Evolutionary conservation across 2,797 vertebrate genomes (phyloP).

Genomic region (Sebastes minor): DNA sequence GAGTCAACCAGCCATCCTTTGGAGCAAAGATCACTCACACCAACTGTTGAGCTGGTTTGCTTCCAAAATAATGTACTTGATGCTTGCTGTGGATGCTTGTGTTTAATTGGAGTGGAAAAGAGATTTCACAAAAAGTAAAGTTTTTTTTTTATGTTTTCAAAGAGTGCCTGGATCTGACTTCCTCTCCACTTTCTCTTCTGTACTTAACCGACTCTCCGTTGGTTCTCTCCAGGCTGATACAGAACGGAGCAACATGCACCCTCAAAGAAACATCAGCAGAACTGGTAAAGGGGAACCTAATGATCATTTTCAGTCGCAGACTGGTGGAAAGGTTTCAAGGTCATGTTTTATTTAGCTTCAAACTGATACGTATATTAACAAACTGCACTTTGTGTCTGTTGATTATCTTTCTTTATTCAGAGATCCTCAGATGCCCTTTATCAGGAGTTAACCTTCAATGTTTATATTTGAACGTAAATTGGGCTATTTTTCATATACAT

Average conservation of each 20-base stretch:
- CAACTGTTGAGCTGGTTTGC: conserved; percentile 1
- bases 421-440: background rate
- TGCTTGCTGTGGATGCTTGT: background rate
- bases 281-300: conserved; percentile 1
- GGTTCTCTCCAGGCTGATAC: background rate
- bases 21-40: background rate
- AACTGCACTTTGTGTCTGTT: background rate
- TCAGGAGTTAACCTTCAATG: background rate
- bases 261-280: background rate
- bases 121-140: background rate
- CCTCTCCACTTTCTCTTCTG: background rate
- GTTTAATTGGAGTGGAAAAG: background rate
- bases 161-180: background rate
- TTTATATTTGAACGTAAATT: background rate
- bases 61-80: background rate
- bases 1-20: conserved; percentile 7
- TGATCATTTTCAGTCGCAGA: conserved; percentile 3
- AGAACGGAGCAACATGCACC: background rate
- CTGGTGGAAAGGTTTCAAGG: background rate
- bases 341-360: background rate
- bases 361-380: background rate
- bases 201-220: background rate
- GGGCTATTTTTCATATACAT: background rate
- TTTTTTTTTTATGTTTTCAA: conserved; percentile 8
- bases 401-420: background rate